phyloP scores from a whole-genome alignment of 2,113 vertebrate species.

The Hoplias malabaricus region DNA sequence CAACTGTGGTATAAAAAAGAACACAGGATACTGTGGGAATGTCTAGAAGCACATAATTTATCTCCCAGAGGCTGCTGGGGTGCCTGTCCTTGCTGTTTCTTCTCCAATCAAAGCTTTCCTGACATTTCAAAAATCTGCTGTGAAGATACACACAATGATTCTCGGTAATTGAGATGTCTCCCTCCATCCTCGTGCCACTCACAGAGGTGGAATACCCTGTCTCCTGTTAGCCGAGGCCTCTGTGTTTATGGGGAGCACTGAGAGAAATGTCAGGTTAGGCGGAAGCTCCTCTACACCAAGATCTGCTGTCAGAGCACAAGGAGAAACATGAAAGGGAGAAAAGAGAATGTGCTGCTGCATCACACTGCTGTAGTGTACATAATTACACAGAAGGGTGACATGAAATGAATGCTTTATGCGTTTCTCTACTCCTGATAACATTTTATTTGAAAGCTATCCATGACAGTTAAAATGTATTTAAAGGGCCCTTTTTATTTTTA shows the following conservation, averaged over 20 bases:
- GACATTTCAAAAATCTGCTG: constrained; percentile 45
- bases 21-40: not conserved
- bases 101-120: constrained; percentile 17
- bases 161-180: constrained; percentile 48
- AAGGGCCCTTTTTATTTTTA: not conserved
- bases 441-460: no score
- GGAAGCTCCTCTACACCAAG: constrained; percentile 31
- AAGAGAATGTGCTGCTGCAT: not conserved
- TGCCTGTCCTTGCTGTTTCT: constrained; percentile 9
- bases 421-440: not conserved
- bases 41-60: not conserved
- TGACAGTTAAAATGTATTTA: not conserved
- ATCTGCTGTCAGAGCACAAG: constrained; percentile 44
- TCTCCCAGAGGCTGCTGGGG: not conserved
- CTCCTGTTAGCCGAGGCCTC: constrained; percentile 22
- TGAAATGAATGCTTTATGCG: not conserved
- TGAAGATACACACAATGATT: constrained; percentile 52
- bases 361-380: constrained; percentile 7
- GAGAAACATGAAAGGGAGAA: constrained; percentile 17
- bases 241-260: constrained; percentile 51
- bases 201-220: constrained; percentile 36
- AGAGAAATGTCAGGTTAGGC: constrained; percentile 56
- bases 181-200: constrained; percentile 50
- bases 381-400: constrained; percentile 15
- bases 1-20: no score